Evolutionary conservation across 2,888 invertebrate species (phyloP), one percentile per base, ranked within the genome.

Genomic region (Xestia ashworthii): DNA sequence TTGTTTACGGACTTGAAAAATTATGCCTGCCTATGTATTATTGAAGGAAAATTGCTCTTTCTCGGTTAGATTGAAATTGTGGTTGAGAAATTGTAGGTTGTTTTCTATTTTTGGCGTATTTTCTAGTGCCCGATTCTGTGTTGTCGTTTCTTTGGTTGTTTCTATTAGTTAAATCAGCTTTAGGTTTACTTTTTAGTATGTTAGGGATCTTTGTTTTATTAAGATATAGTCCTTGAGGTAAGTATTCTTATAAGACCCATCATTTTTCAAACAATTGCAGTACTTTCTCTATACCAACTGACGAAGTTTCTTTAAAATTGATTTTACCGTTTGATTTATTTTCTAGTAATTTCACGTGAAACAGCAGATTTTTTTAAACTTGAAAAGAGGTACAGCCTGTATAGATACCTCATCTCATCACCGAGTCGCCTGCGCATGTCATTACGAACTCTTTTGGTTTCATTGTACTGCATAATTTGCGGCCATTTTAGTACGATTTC

Each of bases 401-500:
- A 86, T 79, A 5, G n/a, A 19, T 22, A 32, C 62, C 66, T 86
- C 74, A 86, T 75, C 74, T 78, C 82, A 80, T 83, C 81, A 84
- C 75, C 81, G 80, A 70, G 83, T 80, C 72, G 75, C 87, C 75
- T 84, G 84, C 85, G 84, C 69, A 67, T 78, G 78, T 89, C 79
- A 88, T 89, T 87, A 87, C 87, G 78, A 74, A 85, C 87, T 85
- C 87, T 91, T 88, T 87, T 89, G 75, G 77, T 79, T n/a, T n/a
- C 88, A 91, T 92, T 92, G 89, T 90, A 80, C 78, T 82, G 81
- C 83, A 88, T 90, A 89, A 92, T 92, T 91, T 91, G 89, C 87
- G 87, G 89, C 89, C 91, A 91, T 92, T 93, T 91, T 87, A 86
- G 88, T 89, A 85, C 90, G 86, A 90, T 91, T 90, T 83, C 88